Conservation (phyloP, 2,888 invertebrate genomes). For the Cheilosia pagana region DNA sequence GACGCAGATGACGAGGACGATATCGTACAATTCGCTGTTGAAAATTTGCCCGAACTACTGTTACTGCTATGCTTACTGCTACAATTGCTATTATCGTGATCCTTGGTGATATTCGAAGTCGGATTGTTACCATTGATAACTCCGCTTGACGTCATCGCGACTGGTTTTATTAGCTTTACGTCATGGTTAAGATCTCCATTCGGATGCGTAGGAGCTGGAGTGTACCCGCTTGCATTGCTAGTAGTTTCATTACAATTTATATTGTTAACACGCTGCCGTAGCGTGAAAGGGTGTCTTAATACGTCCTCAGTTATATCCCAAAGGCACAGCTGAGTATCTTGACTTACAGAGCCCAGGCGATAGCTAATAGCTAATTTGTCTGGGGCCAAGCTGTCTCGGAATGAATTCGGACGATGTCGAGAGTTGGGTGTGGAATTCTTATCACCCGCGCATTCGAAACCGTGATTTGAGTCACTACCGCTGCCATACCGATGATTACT, state of each 20-base stretch:
- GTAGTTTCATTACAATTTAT: conserved; percentile 79
- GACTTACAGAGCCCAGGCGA: conserved; percentile 96
- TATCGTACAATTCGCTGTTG: conserved; percentile 83
- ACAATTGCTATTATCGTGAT: conserved; percentile 78
- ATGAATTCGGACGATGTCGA: conserved; percentile 81
- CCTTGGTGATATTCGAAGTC: conserved; percentile 65
- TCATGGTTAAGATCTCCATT: conserved; percentile 82
- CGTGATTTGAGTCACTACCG: conserved; percentile 73
- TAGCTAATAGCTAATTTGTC: conserved; percentile 87
- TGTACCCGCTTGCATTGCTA: conserved; percentile 67
- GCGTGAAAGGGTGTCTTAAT: conserved; percentile 87
- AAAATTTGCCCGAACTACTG: conserved; percentile 83
- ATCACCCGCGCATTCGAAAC: conserved; percentile 79
- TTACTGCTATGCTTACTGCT: conserved; percentile 80
- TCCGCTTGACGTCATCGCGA: conserved; percentile 78
- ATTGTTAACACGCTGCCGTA: conserved; percentile 82
- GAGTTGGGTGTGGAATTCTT: conserved; percentile 81
- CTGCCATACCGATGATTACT: conserved; percentile 68
- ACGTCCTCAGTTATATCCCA: conserved; percentile 99
- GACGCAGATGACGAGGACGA: conserved; percentile 82
- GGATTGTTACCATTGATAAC: conserved; percentile 48
- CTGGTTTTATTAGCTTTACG: conserved; percentile 82
- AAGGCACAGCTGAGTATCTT: conserved; percentile 98
- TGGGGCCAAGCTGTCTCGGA: conserved; percentile 81
- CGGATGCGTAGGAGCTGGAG: conserved; percentile 76